Evolutionary conservation across 2,113 vertebrate species (phyloP).

Genomic region (Seriola dumerili): DNA sequence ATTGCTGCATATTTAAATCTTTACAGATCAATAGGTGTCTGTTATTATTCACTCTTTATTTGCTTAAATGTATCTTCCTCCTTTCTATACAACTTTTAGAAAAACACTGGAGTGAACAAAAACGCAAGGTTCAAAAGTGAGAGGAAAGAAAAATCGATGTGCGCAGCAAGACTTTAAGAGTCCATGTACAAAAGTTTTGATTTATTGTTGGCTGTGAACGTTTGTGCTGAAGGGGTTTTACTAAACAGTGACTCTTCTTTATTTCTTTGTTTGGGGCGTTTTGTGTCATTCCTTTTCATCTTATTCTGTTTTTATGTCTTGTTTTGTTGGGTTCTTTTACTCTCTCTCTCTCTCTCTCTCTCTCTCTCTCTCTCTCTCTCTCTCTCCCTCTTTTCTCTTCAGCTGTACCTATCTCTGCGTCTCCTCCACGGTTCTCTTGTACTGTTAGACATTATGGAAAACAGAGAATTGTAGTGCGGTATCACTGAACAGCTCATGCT

Average conservation of each 20-base stretch:
- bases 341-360: constrained; percentile 5
- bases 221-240: constrained; percentile 18
- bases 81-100: not conserved
- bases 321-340: not conserved
- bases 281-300: not conserved
- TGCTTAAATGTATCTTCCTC: not conserved
- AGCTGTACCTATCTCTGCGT: not conserved
- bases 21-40: not conserved
- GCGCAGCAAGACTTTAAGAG: not conserved
- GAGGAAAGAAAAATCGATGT: constrained; percentile 11
- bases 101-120: not conserved
- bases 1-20: not conserved
- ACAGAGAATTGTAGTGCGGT: not conserved
- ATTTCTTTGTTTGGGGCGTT: not conserved
- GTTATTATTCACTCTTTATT: not conserved
- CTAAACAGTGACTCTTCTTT: constrained; percentile 2
- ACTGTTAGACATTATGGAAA: not conserved
- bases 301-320: not conserved
- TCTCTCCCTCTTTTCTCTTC: constrained; percentile 3
- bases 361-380: constrained; percentile 13
- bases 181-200: constrained; percentile 20
- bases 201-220: constrained; percentile 22
- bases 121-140: not conserved
- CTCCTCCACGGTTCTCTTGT: not conserved
- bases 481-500: not conserved